These are phyloP conservation scores for Hypotaenidia philippensis DNA, from an alignment of 2,797 vertebrate species.

Conservation along the genomic window DNA sequence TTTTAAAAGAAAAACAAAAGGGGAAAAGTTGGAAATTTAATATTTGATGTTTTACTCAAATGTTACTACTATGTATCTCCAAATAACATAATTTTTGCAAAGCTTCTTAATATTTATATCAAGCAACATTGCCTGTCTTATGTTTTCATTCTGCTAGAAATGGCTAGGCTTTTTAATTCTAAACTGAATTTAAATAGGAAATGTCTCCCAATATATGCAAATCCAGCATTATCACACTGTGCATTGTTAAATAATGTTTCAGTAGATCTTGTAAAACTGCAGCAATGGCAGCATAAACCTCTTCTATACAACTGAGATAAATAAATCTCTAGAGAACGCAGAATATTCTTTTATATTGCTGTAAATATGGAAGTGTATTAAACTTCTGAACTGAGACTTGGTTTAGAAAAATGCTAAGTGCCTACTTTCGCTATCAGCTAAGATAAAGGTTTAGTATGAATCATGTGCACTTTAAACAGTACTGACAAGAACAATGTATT, in stretches of 20 bases:
- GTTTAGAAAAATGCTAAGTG: constrained; percentile 52
- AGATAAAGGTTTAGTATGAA: constrained; percentile 68
- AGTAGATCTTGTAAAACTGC: constrained; percentile 7
- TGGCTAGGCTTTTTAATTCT: constrained; percentile 5
- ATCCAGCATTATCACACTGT: constrained; percentile 39
- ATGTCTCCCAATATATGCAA: constrained; percentile 54
- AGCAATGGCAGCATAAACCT: constrained; percentile 33
- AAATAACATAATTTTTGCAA: background rate
- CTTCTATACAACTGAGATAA: constrained; percentile 54
- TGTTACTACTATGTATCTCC: background rate
- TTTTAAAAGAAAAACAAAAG: background rate
- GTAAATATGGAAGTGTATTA: constrained; percentile 57
- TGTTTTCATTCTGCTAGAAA: background rate
- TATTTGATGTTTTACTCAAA: background rate
- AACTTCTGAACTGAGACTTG: constrained; percentile 46
- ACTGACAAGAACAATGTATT: constrained; percentile 49
- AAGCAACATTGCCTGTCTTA: background rate
- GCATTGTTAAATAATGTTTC: constrained; percentile 46
- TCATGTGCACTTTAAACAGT: constrained; percentile 61
- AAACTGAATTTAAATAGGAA: constrained; percentile 37
- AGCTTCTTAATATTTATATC: background rate
- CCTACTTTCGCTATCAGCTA: constrained; percentile 25
- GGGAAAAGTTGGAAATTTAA: background rate
- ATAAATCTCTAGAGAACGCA: constrained; percentile 54
- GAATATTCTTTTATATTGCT: constrained; percentile 29